A percentile compares a stretch with the other conserved stretches of the same genome.
Evolutionary conservation across 1,140 invertebrate species (phyloP).

Genomic region (Eciton burchellii): DNA sequence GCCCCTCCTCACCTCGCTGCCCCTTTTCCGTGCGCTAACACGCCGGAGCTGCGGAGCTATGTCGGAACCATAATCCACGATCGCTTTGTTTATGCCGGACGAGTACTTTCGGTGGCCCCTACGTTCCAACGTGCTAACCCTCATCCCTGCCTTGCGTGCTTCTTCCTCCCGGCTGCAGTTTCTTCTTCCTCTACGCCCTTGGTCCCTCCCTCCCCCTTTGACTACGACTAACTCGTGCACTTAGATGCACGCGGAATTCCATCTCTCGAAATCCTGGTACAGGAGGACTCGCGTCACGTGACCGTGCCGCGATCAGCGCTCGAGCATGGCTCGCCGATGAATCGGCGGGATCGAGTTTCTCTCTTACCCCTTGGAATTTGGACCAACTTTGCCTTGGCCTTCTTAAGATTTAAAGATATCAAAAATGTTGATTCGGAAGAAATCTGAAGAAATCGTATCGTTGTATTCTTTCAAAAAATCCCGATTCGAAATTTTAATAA

Average conservation of each 20-base stretch:
- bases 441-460: no score
- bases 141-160: slow-evolving; percentile 8
- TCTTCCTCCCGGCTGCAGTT: slow-evolving; percentile 25
- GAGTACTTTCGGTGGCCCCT: slow-evolving; percentile 72
- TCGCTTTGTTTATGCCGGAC: slow-evolving; percentile 73
- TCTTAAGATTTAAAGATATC: neutral
- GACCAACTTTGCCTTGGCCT: neutral
- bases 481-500: no score
- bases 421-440: neutral
- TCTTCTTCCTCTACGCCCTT: neutral
- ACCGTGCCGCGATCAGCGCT: neutral
- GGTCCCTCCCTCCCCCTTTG: neutral
- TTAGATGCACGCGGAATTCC: slow-evolving; percentile 74
- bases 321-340: slow-evolving; percentile 12
- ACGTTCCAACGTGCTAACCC: slow-evolving; percentile 18
- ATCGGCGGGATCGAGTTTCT: neutral
- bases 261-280: slow-evolving; percentile 73
- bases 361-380: slow-evolving; percentile 1
- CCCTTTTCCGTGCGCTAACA: slow-evolving; percentile 36
- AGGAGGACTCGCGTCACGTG: slow-evolving; percentile 70
- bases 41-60: slow-evolving; percentile 26
- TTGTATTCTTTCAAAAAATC: no score
- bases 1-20: neutral
- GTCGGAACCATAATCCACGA: slow-evolving; percentile 65
- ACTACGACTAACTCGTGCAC: slow-evolving; percentile 72